Percentiles rank a stretch among this genome's conserved stretches.
These are phyloP conservation scores for Drosophila sechellia DNA, from an alignment of 1,140 invertebrate species.

Conservation along the genomic window DNA sequence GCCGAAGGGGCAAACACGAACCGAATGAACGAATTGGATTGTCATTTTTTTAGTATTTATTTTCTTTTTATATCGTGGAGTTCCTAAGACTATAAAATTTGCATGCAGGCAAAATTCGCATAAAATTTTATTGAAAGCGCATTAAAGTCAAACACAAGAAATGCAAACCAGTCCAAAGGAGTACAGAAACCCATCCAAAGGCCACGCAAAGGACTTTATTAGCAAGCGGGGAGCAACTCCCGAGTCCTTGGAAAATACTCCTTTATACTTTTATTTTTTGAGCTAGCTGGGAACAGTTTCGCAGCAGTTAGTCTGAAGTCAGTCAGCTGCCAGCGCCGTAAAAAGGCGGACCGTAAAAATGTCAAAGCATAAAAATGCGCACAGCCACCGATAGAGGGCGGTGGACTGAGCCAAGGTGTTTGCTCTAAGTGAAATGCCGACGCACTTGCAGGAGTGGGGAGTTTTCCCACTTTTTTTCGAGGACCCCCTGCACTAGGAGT, in stretches of 20 bases:
- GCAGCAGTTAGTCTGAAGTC: conserved; percentile 68
- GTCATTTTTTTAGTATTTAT: conserved; percentile 42
- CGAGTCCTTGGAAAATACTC: conserved; percentile 12
- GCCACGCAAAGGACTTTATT: conserved; percentile 69
- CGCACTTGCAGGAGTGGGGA: conserved; percentile 5
- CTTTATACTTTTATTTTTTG: background rate
- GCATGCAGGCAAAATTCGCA: conserved; percentile 75
- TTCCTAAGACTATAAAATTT: conserved; percentile 64
- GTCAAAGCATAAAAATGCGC: conserved; percentile 77
- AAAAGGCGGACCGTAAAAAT: conserved; percentile 73
- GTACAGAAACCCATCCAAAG: conserved; percentile 29
- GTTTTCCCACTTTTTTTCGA: conserved; percentile 1
- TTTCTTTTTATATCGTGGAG: conserved; percentile 33
- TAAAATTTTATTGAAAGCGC: conserved; percentile 78
- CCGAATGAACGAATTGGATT: conserved; percentile 58
- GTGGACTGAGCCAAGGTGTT: conserved; percentile 55
- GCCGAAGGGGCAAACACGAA: conserved; percentile 1
- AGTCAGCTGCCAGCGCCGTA: conserved; percentile 76
- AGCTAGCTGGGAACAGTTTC: conserved; percentile 25
- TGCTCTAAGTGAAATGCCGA: conserved; percentile 68
- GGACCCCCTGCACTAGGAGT: conserved; percentile 26
- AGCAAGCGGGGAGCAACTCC: conserved; percentile 61
- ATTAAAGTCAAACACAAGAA: conserved; percentile 78
- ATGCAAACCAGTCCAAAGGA: conserved; percentile 47
- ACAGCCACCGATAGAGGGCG: conserved; percentile 19